Evolutionary conservation across 1,140 invertebrate genomes (phyloP), one percentile per base, ranked within the genome.

Genomic region (Drosophila auraria): DNA sequence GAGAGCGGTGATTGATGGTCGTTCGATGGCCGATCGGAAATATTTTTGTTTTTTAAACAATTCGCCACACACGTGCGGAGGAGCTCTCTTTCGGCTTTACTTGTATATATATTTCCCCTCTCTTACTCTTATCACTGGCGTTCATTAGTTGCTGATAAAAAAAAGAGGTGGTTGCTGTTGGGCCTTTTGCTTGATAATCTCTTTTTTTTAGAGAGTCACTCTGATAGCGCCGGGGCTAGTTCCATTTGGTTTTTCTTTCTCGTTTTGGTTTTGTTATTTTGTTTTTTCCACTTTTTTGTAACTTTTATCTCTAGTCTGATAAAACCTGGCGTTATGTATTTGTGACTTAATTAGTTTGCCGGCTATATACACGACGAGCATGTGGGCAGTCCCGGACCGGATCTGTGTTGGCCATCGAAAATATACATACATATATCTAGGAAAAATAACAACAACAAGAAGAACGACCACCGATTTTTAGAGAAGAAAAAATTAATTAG

Each of bases 291-390:
- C n/a, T 33, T 71, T 60, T 60, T 79, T 36, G 36, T 68, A 51
- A 64, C n/a, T 79, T 86, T 78, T 87, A 75, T 86, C 72, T 86
- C 57, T 74, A 65, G 69, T 45, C 69, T 73, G 86, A 89, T 89
- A 90, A 89, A 84, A 74, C 61, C 61, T 86, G 82, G 86, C 79
- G 61, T 90, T 90, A 82, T 90, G 86, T 90, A 82, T 90, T 73
- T 77, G 82, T 75, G 86, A 86, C 82, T 90, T 90, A 90, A 90
- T 90, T 90, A 90, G 86, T 90, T 82, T 82, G 56, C 78, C 57
- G 45, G 80, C 65, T 40, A 58, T 70, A 69, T 47, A 58, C 56
- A 53, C 61, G 15, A 74, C 15, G 15, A 50, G 12, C 66, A 78
- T 44, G 84, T 89, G 78, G 84, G 78, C 69, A 71, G 80, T 57